These are phyloP conservation scores for Puffinus mauretanicus DNA, from an alignment of 2,113 vertebrate genomes.

Conservation along the genomic window DNA sequence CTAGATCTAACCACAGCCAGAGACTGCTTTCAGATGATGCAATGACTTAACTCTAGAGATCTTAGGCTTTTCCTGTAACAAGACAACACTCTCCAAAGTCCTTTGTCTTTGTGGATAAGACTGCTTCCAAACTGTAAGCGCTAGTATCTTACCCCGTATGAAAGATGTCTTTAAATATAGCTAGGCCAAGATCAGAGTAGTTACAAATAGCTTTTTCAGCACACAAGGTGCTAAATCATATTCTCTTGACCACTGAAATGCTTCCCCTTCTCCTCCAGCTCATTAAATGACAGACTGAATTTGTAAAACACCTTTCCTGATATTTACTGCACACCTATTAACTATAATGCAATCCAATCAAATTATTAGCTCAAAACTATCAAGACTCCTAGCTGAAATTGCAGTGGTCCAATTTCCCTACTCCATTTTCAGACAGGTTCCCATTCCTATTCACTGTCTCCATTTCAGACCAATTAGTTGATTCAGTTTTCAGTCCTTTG, in stretches of 20 bases:
- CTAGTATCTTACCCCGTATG: neutral
- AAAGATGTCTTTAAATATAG: neutral
- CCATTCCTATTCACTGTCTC: neutral
- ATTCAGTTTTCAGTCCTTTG: neutral
- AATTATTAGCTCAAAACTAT: neutral
- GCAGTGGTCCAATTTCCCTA: neutral
- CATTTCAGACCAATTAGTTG: neutral
- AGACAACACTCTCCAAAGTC: neutral
- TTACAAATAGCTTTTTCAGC: neutral
- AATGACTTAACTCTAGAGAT: neutral
- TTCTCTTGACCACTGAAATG: neutral
- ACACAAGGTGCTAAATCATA: neutral
- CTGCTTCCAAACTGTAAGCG: neutral
- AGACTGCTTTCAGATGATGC: neutral
- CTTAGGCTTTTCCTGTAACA: neutral
- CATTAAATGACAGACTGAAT: neutral
- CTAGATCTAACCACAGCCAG: neutral
- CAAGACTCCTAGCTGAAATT: neutral
- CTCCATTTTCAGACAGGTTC: neutral
- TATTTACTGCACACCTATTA: neutral
- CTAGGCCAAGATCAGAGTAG: neutral
- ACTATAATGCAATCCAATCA: neutral
- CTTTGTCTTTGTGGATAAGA: neutral
- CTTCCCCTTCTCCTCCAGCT: neutral
- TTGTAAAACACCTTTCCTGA: neutral